These are phyloP conservation scores for Hypomesus transpacificus DNA, from an alignment of 2,113 vertebrate species.

Conservation along the genomic window DNA sequence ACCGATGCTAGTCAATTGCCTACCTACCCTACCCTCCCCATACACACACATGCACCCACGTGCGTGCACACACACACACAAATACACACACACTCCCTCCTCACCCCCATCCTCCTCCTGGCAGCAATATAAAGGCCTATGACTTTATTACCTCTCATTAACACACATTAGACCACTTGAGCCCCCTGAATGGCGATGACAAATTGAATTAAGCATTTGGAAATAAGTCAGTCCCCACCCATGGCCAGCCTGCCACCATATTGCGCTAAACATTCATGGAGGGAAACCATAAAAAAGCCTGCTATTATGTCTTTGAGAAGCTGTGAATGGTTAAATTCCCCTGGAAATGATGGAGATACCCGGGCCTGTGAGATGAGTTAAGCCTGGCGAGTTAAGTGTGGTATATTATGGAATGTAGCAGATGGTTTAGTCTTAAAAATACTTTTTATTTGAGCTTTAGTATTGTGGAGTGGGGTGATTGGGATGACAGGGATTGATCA, in stretches of 20 bases:
- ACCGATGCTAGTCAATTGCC: constrained; percentile 52
- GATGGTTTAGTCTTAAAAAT: constrained; percentile 6
- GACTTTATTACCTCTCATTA: constrained; percentile 84
- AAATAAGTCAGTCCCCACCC: constrained; percentile 70
- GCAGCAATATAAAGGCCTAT: constrained; percentile 71
- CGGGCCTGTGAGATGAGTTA: constrained; percentile 42
- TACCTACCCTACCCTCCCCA: constrained; percentile 47
- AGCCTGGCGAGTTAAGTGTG: constrained; percentile 1
- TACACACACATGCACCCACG: constrained; percentile 32
- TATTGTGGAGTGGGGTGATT: too few species aligned
- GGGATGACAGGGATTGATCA: too few species aligned
- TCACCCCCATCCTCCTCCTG: constrained; percentile 46
- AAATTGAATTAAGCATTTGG: constrained; percentile 81
- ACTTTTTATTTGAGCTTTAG: not conserved
- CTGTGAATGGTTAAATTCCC: constrained; percentile 62
- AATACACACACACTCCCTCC: constrained; percentile 35
- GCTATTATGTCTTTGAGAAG: constrained; percentile 52
- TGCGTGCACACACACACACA: not conserved
- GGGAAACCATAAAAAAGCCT: constrained; percentile 41
- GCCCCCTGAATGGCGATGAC: constrained; percentile 74
- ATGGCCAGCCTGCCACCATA: constrained; percentile 68
- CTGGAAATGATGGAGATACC: constrained; percentile 49
- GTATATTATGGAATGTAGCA: not conserved
- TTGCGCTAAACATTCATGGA: constrained; percentile 69
- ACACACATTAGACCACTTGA: constrained; percentile 80